Conservation (phyloP, 1,140 invertebrate genomes). For the Bilobella aurantiaca region DNA sequence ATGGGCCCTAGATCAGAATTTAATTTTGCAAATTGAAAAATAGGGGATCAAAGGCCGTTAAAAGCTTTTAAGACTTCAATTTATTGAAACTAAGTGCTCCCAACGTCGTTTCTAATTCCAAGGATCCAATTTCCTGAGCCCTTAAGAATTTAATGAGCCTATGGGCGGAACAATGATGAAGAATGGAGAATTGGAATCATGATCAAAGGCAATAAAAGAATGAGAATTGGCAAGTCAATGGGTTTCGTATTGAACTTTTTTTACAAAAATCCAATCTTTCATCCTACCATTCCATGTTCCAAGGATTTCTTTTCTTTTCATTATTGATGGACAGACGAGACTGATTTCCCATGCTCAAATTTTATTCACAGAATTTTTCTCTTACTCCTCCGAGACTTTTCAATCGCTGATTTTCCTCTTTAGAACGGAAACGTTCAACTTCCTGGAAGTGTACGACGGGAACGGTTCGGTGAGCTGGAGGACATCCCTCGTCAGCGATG, state of each 20-base stretch:
- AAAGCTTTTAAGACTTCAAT: too few species aligned
- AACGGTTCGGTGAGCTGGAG: slow-evolving; percentile 28
- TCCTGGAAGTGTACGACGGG: slow-evolving; percentile 23
- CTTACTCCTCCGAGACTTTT: not conserved
- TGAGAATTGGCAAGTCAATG: not conserved
- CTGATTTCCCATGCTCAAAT: not conserved
- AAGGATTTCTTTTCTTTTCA: not conserved
- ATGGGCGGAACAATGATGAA: not conserved
- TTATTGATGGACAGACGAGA: not conserved
- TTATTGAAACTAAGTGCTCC: not conserved
- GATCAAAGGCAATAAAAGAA: not conserved
- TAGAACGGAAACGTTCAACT: slow-evolving; percentile 20
- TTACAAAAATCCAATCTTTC: not conserved
- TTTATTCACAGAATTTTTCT: not conserved
- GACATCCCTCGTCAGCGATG: slow-evolving; percentile 26
- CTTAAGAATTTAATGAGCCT: not conserved
- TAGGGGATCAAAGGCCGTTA: too few species aligned
- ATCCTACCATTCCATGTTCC: not conserved
- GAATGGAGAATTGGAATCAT: not conserved
- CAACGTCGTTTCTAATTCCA: not conserved
- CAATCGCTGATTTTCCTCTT: not conserved
- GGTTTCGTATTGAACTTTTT: not conserved
- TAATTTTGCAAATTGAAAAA: too few species aligned
- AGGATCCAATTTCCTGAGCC: not conserved
- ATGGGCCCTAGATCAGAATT: too few species aligned